Conservation (phyloP, 1,140 invertebrate genomes). For the Pissodes strobi region DNA sequence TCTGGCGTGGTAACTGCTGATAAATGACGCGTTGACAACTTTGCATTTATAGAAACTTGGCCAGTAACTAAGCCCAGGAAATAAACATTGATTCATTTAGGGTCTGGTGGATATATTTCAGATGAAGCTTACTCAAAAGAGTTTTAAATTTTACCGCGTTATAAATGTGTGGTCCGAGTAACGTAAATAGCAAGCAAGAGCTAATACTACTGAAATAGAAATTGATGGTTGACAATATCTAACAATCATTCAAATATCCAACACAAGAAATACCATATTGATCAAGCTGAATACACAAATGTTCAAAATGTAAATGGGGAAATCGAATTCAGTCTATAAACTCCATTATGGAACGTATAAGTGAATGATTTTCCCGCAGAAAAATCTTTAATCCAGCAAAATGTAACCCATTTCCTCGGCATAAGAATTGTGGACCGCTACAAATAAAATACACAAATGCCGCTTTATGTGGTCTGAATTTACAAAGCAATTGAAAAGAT, state of each 20-base stretch:
- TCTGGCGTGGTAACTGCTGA: too few species aligned
- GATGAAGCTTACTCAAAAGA: too few species aligned
- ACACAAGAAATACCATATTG: background rate
- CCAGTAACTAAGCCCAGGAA: too few species aligned
- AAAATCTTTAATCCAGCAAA: conserved; percentile 53
- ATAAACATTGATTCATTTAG: too few species aligned
- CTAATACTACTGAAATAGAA: too few species aligned
- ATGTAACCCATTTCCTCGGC: conserved; percentile 52
- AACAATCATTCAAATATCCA: background rate
- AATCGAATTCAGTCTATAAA: conserved; percentile 14
- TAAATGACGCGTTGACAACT: too few species aligned
- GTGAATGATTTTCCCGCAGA: conserved; percentile 47
- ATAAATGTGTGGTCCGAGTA: too few species aligned
- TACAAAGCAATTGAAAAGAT: conserved; percentile 57
- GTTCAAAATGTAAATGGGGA: conserved; percentile 8
- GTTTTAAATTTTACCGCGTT: too few species aligned
- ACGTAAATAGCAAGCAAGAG: too few species aligned
- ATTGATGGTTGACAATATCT: too few species aligned
- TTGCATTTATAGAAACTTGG: too few species aligned
- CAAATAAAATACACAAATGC: conserved; percentile 56
- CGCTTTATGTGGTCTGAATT: conserved; percentile 53
- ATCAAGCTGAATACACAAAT: background rate
- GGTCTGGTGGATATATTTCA: too few species aligned
- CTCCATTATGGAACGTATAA: conserved; percentile 32
- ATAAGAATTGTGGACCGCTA: conserved; percentile 49